These are phyloP conservation scores for Bursaphelenchus okinawaensis DNA, from an alignment of 2,888 invertebrate species.

Conservation along the genomic window DNA sequence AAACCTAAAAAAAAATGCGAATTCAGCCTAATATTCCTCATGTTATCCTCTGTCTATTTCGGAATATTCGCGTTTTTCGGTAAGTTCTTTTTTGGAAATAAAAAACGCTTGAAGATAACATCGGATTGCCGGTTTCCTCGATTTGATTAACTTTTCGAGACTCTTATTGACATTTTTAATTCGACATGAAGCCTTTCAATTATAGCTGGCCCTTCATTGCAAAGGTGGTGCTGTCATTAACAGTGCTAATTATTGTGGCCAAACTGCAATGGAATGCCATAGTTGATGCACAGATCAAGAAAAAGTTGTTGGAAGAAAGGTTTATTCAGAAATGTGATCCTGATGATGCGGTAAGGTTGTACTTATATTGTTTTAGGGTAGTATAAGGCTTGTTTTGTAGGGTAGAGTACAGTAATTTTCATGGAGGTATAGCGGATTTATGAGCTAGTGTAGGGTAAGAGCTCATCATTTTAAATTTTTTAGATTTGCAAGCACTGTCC, in stretches of 20 bases:
- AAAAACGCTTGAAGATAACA: background rate
- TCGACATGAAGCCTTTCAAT: background rate
- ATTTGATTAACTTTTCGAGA: no score
- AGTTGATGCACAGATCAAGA: background rate
- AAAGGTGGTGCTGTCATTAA: background rate
- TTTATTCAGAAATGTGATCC: background rate
- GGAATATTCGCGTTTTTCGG: background rate
- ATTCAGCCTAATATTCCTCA: no score
- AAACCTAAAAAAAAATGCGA: no score
- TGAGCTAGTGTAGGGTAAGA: no score
- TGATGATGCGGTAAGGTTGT: constrained; percentile 8
- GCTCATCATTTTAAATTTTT: background rate
- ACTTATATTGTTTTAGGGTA: background rate
- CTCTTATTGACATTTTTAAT: no score
- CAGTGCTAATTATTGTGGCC: background rate
- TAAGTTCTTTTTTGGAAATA: background rate
- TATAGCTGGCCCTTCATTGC: background rate
- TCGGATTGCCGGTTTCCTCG: background rate
- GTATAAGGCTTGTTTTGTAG: no score
- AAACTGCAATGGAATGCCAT: background rate
- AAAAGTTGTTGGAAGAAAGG: background rate
- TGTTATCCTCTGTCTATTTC: background rate
- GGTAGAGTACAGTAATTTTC: no score
- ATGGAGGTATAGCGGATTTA: no score
- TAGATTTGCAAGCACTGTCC: constrained; percentile 9